A percentile compares a stretch with the other conserved stretches of the same genome.
These are phyloP conservation scores for Chrysochloris asiatica DNA, from an alignment of 2,113 vertebrate genomes.

Conservation along the genomic window DNA sequence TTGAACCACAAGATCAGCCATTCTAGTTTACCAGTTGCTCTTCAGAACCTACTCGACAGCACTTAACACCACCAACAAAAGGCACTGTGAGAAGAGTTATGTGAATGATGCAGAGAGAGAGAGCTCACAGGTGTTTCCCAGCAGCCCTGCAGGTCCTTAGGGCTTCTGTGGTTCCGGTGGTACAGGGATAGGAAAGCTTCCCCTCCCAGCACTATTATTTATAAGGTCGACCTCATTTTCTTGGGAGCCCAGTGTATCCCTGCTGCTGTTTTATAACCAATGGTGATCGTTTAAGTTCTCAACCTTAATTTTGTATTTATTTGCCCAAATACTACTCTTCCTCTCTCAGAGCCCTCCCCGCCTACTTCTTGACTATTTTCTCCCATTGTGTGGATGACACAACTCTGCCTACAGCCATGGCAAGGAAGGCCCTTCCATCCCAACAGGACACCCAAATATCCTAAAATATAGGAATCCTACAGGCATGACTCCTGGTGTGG, in stretches of 20 bases:
- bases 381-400: not conserved
- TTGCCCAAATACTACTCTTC: no score
- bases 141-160: not conserved
- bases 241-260: not conserved
- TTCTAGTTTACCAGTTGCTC: no score
- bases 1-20: no score
- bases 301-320: slow-evolving; percentile 32
- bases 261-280: not conserved
- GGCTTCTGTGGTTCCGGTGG: not conserved
- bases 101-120: not conserved
- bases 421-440: not conserved
- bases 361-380: not conserved
- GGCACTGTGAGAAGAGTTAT: not conserved
- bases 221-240: not conserved
- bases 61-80: no score
- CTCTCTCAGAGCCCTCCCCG: not conserved
- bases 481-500: no score
- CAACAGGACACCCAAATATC: not conserved
- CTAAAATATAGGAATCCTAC: not conserved
- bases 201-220: not conserved
- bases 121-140: not conserved
- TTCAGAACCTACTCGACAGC: no score
- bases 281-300: not conserved
- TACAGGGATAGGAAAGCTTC: not conserved
- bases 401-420: not conserved